Evolutionary conservation across 2,888 invertebrate species (phyloP).

Genomic region (Zelleria hepariella): DNA sequence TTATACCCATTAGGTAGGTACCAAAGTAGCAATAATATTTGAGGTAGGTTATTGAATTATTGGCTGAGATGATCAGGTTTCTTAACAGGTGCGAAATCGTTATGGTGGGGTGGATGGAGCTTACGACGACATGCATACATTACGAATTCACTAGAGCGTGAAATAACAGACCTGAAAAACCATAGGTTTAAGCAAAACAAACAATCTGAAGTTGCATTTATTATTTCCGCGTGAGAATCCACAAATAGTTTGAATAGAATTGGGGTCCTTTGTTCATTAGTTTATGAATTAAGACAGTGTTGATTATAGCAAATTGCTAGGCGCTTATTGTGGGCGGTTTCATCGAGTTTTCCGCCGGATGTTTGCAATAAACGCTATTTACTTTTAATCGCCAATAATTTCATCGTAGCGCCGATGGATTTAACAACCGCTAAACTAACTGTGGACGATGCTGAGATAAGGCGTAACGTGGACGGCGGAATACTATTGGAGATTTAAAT

Average conservation of each 20-base stretch:
- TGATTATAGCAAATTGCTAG: not conserved
- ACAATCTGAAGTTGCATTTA: not conserved
- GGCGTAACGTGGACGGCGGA: no score
- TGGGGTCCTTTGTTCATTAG: not conserved
- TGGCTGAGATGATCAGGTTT: no score
- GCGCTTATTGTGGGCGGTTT: not conserved
- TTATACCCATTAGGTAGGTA: no score
- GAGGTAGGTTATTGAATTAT: no score
- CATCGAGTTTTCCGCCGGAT: not conserved
- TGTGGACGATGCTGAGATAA: not conserved
- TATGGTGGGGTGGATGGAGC: slow-evolving; percentile 8
- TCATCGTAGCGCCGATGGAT: not conserved
- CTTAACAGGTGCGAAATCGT: not conserved
- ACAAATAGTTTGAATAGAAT: not conserved
- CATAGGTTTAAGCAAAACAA: not conserved
- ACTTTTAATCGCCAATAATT: not conserved
- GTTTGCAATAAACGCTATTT: not conserved
- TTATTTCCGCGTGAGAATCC: not conserved
- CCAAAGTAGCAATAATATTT: no score
- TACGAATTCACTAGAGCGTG: slow-evolving; percentile 14
- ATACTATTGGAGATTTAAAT: no score
- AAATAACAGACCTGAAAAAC: slow-evolving; percentile 11
- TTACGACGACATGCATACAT: slow-evolving; percentile 13
- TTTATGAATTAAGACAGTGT: no score
- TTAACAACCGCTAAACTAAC: not conserved